These are phyloP conservation scores for Drosophila mulleri DNA, from an alignment of 2,888 invertebrate species.

Conservation along the genomic window DNA sequence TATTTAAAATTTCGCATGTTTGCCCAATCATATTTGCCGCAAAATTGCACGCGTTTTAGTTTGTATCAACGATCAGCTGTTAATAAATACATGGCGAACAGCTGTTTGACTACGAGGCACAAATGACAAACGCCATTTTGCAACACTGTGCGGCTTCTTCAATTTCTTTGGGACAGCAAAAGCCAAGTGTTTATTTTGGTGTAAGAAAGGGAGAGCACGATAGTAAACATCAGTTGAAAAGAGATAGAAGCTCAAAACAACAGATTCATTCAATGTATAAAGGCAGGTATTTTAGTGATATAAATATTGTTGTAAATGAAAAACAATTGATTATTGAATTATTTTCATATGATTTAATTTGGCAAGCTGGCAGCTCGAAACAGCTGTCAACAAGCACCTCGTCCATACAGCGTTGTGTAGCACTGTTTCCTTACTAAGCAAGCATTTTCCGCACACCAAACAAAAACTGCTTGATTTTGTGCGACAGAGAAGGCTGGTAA, in stretches of 20 bases:
- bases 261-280: neutral
- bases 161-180: neutral
- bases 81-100: neutral
- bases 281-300: neutral
- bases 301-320: neutral
- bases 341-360: neutral
- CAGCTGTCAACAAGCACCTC: neutral
- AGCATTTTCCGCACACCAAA: neutral
- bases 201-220: constrained; percentile 8
- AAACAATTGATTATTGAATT: neutral
- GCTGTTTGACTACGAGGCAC: neutral
- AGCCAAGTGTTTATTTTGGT: neutral
- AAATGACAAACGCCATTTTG: neutral
- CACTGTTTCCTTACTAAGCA: neutral
- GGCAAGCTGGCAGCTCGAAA: neutral
- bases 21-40: neutral
- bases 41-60: neutral
- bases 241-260: neutral
- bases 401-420: neutral
- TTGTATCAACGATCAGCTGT: constrained; percentile 3
- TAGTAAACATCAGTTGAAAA: neutral
- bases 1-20: neutral
- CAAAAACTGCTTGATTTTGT: neutral
- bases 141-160: neutral
- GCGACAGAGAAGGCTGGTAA: neutral